Evolutionary conservation across 2,113 vertebrate genomes (phyloP), one percentile per base, ranked within the genome.

Genomic region (Garra rufa): DNA sequence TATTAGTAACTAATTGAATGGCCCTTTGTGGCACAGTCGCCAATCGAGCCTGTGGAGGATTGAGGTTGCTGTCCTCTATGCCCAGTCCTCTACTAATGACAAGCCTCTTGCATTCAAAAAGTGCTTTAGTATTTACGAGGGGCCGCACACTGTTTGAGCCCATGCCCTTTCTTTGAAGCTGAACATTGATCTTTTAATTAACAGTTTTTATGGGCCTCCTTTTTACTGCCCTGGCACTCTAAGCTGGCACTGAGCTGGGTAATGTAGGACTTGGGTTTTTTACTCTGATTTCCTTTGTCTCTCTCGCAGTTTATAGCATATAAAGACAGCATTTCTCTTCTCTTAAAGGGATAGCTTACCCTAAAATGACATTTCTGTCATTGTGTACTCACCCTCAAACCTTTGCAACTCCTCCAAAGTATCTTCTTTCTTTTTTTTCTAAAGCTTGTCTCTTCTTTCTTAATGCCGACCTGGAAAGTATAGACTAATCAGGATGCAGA

Each of bases 171-270:
- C 57, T 82, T 59, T 69, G 59, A 79, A 83, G 71, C 80, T 69
- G 21, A 78, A 43, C 59, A 84, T 75, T 71, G 77, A 86, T 81
- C 76, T 44, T 19, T 41, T 84, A 86, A 82, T 88, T 86, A 86
- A 83, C 63, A 73, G 70, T 38, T 82, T 81, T 85, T 88, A 86
- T 86, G 75, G 19, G 82, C 61, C 44, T 86, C 50, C n/a, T 19
- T 76, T 83, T 83, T 76, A 84, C 52, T 71, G 77, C 77, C 81
- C 63, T 86, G 87, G 82, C 83, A 83, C 61, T 63, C 55, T 34
- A 48, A 76, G 41, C 26, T 85, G 83, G 85, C 79, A 86, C 21
- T 26, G 34, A 67, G 55, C 46, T 41, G 38, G 21, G 44, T 17
- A 26, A 24, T 75, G 24, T 41, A 52, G 21, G 50, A 41, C 61